Evolutionary conservation across 37 sponge, comb jelly and placozoan species (phyloP), one percentile per base, ranked within the genome.

Genomic region (Bolinopsis microptera): DNA sequence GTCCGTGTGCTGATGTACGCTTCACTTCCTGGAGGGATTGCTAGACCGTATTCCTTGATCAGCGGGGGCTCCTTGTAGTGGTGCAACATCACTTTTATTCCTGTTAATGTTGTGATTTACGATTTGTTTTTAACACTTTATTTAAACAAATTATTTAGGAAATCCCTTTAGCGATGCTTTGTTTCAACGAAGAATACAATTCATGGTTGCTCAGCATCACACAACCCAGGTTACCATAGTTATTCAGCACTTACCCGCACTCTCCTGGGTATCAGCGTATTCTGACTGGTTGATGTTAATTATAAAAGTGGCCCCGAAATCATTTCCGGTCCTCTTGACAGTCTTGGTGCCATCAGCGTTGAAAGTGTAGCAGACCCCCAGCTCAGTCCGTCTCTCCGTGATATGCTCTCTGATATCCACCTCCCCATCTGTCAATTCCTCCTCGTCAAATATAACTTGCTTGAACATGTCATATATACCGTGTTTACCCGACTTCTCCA

Each of bases 1-100:
- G 80, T 77, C 35, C 80, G 80, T 27, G 80, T 77, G 36, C 80
- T 77, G 80, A 77, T 77, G 37, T 32, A 77, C 33, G 80, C 80
- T 0, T 77, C 32, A 18, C 80, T 77, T 36, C 80, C 80, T 36
- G 80, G 80, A 1, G 80, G 80, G 34, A 77, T 77, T 1, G 80
- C 80, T 35, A 77, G 80, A 35, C 80, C 80, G 80, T 32, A 77
- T 18, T 77, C 80, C 37, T 77, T 77, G 34, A 77, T 77, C 1
- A 77, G 80, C 2, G 80, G 80, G 0, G 80, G 80, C 35, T 77
- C 80, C 80, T 77, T 27, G 37, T 35, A 32, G 80, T 77, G 80
- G 21, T 77, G 80, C 18, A 77, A 36, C 80, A 77, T 77, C 2
- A 77, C 80, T 18, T 77, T 77, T 32, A 77, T 77, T 22, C 80